Evolutionary conservation across 2,113 vertebrate species (phyloP), one percentile per base, ranked within the genome.

Genomic region (Smithornis capensis): DNA sequence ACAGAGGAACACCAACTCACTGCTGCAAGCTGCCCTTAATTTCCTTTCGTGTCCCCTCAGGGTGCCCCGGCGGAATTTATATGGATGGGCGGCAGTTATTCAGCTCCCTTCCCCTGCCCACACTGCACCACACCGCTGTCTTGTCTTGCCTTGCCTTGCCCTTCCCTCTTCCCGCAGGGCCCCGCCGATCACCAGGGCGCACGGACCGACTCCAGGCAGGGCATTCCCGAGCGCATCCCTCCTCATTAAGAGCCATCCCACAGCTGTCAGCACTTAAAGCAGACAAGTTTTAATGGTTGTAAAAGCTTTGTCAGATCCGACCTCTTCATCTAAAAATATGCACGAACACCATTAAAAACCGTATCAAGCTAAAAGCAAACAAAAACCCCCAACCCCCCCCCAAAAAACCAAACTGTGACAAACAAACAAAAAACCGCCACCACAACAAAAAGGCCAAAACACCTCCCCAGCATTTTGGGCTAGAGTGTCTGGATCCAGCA

Each of bases 181-280:
- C 1, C 8, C 4, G 9, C 35, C 9, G 4, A 11, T 18, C 62
- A 33, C 19, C 40, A 25, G 59, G 10, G 25, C 6, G 2, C 7
- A 18, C 1, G 0, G 23, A 38, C 6, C 0, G 3, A 3, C 7
- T 28, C 12, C 1, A 0, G 6, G 22, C 19, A n/a, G 31, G 10
- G 14, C 19, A 0, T 13, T 10, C 17, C 62, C 1, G 0, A 10
- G 4, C 0, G 2, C 73, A 9, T 6, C 38, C 69, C 45, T 33
- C 23, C 35, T 69, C 23, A 0, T n/a, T 40, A 55, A 74, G n/a
- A 62, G 59, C 68, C 50, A 2, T 17, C 3, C 19, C 64, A 25
- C 55, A 67, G 79, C 79, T 83, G 68, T 5, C 35, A 24, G 45
- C 55, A 40, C 52, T 81, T 59, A 77, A 3, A 49, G 60, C 56